These are phyloP conservation scores for Buphagus erythrorhynchus DNA, from an alignment of 2,797 vertebrate genomes.

Conservation along the genomic window DNA sequence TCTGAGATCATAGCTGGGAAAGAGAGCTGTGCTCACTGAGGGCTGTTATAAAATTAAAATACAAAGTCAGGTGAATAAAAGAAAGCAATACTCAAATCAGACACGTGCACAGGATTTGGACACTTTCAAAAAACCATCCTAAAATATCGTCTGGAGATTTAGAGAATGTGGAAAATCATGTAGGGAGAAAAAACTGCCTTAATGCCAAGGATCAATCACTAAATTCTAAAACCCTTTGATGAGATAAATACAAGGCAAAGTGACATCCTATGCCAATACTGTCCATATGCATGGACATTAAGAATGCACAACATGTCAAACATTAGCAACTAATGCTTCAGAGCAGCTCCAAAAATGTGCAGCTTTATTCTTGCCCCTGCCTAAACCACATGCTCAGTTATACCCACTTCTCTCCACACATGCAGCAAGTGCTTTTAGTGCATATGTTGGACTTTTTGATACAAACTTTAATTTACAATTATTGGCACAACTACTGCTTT, in stretches of 20 bases:
- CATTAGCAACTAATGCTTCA: neutral
- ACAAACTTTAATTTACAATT: neutral
- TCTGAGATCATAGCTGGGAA: neutral
- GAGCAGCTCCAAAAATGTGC: neutral
- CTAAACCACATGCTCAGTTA: neutral
- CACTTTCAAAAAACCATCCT: neutral
- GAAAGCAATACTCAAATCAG: neutral
- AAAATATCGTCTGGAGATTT: neutral
- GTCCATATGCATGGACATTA: too few relatives aligned
- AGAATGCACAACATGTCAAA: neutral
- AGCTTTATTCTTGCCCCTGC: neutral
- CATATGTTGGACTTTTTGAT: neutral
- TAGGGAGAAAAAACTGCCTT: neutral
- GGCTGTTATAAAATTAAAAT: neutral
- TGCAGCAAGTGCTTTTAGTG: neutral
- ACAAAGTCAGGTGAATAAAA: neutral
- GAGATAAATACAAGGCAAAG: neutral
- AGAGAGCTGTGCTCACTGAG: neutral
- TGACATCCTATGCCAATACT: neutral
- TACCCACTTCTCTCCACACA: accelerated
- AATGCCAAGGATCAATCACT: neutral
- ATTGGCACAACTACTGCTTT: neutral
- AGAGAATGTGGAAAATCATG: neutral
- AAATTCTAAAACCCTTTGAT: neutral
- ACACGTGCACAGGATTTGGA: neutral